Conservation (phyloP, 2,888 invertebrate species). For the Allolobophora icterica region DNA sequence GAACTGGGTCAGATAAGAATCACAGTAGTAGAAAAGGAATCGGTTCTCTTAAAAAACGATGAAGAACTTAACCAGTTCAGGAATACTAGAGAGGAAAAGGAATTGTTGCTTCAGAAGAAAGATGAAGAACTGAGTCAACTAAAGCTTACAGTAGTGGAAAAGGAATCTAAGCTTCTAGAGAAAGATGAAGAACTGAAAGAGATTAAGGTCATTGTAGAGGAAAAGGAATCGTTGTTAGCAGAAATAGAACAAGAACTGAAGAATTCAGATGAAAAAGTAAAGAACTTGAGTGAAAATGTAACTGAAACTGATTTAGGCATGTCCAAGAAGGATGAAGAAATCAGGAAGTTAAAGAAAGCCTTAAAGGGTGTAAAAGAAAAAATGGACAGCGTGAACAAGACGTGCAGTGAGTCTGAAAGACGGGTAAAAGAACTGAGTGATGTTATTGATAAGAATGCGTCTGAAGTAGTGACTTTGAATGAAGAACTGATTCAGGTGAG, state of each 20-base stretch:
- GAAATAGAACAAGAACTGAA: no score
- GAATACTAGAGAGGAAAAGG: background rate
- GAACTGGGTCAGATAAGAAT: background rate
- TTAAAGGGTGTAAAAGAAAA: background rate
- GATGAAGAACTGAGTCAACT: background rate
- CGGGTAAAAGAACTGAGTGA: background rate
- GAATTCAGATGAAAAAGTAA: no score
- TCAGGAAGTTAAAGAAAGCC: background rate
- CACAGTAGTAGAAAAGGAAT: background rate
- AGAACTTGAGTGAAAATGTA: no score
- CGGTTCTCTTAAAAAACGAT: background rate
- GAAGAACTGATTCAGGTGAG: background rate
- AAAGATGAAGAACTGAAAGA: background rate
- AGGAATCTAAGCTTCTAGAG: background rate
- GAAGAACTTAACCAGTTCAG: background rate
- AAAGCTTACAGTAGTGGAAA: background rate
- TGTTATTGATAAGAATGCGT: background rate
- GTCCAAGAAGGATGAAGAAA: background rate
- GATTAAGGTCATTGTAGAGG: background rate
- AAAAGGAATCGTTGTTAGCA: no score
- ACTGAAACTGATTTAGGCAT: no score
- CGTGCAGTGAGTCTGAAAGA: background rate
- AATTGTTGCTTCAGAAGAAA: background rate
- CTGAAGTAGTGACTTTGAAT: background rate
- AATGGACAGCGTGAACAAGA: background rate